Evolutionary conservation across 2,888 invertebrate genomes (phyloP).

Genomic region (Stramonita haemastoma): DNA sequence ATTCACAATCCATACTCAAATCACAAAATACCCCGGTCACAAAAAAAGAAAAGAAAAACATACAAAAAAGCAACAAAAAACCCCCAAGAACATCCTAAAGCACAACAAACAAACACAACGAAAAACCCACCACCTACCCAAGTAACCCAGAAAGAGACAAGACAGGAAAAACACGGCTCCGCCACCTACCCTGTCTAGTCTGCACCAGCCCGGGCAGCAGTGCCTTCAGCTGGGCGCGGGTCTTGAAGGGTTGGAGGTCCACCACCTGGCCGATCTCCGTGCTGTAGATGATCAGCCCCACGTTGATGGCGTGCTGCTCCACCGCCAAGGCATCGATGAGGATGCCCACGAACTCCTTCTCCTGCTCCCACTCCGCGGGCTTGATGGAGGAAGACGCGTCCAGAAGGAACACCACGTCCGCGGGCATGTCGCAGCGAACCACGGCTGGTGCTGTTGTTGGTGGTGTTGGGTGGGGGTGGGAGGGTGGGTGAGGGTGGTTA

Average conservation of each 20-base stretch:
- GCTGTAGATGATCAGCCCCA: conserved; percentile 67
- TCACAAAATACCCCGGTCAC: no score
- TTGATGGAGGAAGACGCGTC: conserved; percentile 67
- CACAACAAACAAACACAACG: not conserved
- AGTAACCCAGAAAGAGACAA: not conserved
- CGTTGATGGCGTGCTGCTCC: conserved; percentile 61
- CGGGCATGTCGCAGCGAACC: conserved; percentile 63
- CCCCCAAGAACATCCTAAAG: not conserved
- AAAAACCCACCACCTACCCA: not conserved
- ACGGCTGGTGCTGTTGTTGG: conserved; percentile 33
- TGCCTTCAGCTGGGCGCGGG: conserved; percentile 58
- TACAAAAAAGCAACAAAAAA: not conserved
- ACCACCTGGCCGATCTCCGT: conserved; percentile 58
- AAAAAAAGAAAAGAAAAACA: no score
- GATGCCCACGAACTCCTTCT: conserved; percentile 64
- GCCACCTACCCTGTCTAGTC: conserved; percentile 42
- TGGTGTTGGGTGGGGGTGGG: no score
- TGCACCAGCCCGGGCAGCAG: conserved; percentile 46
- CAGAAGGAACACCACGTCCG: conserved; percentile 66
- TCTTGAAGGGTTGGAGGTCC: conserved; percentile 61
- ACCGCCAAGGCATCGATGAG: conserved; percentile 66
- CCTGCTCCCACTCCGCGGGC: conserved; percentile 58
- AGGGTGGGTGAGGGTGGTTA: no score
- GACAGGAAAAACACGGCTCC: not conserved
- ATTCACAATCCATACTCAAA: no score